A percentile compares a stretch with the other conserved stretches of the same genome.
Evolutionary conservation across 2,797 vertebrate species (phyloP).

Genomic region (Eurystomus glaucurus): DNA sequence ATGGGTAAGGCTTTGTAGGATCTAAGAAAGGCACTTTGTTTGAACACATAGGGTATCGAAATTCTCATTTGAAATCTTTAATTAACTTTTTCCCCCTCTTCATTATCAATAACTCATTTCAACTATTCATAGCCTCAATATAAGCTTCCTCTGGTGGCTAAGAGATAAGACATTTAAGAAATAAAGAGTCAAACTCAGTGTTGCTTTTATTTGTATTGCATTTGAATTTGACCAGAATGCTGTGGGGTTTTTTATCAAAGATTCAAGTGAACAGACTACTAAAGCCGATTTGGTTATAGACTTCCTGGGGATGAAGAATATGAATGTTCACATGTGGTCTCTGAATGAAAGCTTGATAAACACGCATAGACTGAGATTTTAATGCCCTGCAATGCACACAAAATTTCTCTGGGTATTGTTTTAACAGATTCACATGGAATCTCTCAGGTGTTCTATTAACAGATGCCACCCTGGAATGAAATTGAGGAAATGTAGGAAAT

Average conservation of each 20-base stretch:
- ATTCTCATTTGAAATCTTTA: constrained; percentile 75
- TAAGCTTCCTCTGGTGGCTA: constrained; percentile 61
- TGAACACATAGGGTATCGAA: constrained; percentile 70
- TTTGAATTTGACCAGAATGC: constrained; percentile 52
- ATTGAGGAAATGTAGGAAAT: not conserved
- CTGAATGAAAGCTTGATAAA: constrained; percentile 1
- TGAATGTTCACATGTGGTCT: not conserved
- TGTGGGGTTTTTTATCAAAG: constrained; percentile 17
- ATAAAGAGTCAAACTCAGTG: constrained; percentile 32
- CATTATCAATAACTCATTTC: constrained; percentile 69
- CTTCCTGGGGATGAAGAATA: constrained; percentile 19
- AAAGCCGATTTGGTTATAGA: not conserved
- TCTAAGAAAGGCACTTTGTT: constrained; percentile 73
- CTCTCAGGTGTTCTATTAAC: not conserved
- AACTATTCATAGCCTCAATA: constrained; percentile 36
- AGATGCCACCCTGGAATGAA: not conserved
- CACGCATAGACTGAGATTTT: not conserved
- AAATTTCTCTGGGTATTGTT: not conserved
- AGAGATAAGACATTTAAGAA: constrained; percentile 69
- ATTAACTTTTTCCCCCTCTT: constrained; percentile 68
- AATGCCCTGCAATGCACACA: not conserved
- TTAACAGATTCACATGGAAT: not conserved
- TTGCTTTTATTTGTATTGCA: constrained; percentile 51
- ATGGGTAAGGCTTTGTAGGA: constrained; percentile 41
- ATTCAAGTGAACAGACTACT: not conserved